Evolutionary conservation across 2,797 vertebrate genomes (phyloP), one percentile per base, ranked within the genome.

Genomic region (Delichon dasypus): DNA sequence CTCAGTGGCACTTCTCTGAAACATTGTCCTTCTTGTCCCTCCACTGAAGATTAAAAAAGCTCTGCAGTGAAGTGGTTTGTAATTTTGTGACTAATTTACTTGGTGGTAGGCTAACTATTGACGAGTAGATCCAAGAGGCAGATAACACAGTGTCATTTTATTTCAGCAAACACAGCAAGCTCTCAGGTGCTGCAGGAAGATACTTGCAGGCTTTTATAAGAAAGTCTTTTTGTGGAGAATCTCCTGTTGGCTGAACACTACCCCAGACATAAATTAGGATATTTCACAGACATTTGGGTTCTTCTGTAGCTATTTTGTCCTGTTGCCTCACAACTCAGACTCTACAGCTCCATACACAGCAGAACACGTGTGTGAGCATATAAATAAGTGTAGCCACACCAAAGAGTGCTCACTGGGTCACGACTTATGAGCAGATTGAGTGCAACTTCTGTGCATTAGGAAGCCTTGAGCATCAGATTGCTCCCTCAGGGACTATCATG

Each of bases 351-450:
- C 23, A 14, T 32, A 32, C 3, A 5, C 13, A 32, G 12, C 27
- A 70, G 51, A 93, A 50, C 4, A 20, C 0, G 0, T 30, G 13
- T 45, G 8, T 27, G 11, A 45, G 16, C 25, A 20, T 29, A 32
- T 3, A 51, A 42, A 55, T 42, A 19, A 2, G 4, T 6, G 14
- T 3, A 72, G 4, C 2, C 5, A 5, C 18, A 9, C 25, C 36
- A 57, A 26, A 30, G 7, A 7, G 5, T 40, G 32, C 13, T 64
- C n/a, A 34, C 20, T 48, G 54, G 1, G 32, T 16, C 5, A 25
- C 9, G 7, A 12, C 22, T 40, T 54, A 16, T 0, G 5, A 3
- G 21, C 14, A 86, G 38, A 34, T 1, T 16, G 48, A 80, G 32
- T 17, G 18, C 14, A 34, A 16, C 27, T 44, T 74, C 30, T 44